Base-by-base conservation (phyloP, 2,113 vertebrate species). In the Verasper variegatus region DNA sequence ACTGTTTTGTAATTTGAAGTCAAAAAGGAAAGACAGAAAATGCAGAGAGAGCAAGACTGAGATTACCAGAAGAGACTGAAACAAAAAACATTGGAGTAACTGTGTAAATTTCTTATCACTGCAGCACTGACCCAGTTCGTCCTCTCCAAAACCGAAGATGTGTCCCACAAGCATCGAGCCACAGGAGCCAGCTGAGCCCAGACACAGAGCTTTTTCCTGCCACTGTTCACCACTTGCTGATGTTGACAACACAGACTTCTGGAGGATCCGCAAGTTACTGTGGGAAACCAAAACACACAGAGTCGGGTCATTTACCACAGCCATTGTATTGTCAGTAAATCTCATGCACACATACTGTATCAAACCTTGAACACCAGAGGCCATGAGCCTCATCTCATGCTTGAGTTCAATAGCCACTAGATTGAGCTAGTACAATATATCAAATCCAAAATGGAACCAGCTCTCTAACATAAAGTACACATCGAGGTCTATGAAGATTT, bases 81-180 rank as follows among this genome's bases (percentile, higher is more conserved):
- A 42, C 42, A 52, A 55, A 49, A 49, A 23, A 9, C n/a, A n/a
- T n/a, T 1, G 47, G 21, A 31, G 2, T 3, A 13, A 76, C 40
- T 11, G n/a, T 18, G 45, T 26, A 23, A 13, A 3, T 64, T 68
- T 74, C 20, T 55, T 66, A 56, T 71, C 26, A 15, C 20, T 59
- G 35, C 47, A 6, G n/a, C 67, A 93, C 93, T 92, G 89, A 99
- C 98, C 98, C 89, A 96, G 89, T 94, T 99, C 97, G 76, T 99
- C 98, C 93, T 99, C 98, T 88, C 98, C 98, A 80, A 98, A 99
- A 91, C 97, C 97, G 91, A 98, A 88, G 86, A 99, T 93, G 82
- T 98, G 96, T 74, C 98, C 98, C 15, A 95, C 92, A 69, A 98
- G 95, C 71, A 93, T 95, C 47, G 95, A 96, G 91, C 95, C 95